Conservation (phyloP, 2,888 invertebrate genomes). For the Macrosiphum euphorbiae region DNA sequence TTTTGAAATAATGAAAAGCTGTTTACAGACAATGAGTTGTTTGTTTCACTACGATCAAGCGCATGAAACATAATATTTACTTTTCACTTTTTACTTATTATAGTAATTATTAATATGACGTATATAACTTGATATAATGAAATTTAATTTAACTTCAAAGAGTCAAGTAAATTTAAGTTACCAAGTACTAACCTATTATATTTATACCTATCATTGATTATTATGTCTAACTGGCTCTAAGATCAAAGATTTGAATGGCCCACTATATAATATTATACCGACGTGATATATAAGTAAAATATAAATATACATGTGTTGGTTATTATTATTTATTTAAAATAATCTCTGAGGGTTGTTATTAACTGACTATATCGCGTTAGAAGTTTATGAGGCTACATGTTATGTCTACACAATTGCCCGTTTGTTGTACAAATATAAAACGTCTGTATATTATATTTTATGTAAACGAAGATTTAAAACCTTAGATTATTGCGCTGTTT, state of each 20-base stretch:
- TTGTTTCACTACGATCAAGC: not conserved
- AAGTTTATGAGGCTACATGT: not conserved
- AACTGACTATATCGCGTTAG: not conserved
- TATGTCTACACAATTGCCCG: not conserved
- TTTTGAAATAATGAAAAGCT: conserved; percentile 7
- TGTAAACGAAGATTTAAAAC: conserved; percentile 33
- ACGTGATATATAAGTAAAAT: not conserved
- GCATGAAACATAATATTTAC: not conserved
- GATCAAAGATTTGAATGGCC: not conserved
- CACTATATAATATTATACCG: not conserved
- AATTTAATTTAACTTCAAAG: not conserved
- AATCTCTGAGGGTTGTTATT: conserved; percentile 33
- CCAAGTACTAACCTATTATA: no score
- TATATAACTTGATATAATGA: not conserved
- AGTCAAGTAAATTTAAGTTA: not conserved
- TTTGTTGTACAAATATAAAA: conserved; percentile 29
- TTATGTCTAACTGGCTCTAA: not conserved
- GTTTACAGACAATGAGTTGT: not conserved
- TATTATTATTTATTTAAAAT: not conserved
- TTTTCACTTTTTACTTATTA: not conserved
- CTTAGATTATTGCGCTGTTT: conserved; percentile 34
- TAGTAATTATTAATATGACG: not conserved
- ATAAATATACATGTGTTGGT: not conserved
- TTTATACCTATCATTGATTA: not conserved
- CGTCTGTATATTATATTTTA: conserved; percentile 37